These are phyloP conservation scores for Tetheella fluctuosa DNA, from an alignment of 2,888 invertebrate genomes.

Conservation along the genomic window DNA sequence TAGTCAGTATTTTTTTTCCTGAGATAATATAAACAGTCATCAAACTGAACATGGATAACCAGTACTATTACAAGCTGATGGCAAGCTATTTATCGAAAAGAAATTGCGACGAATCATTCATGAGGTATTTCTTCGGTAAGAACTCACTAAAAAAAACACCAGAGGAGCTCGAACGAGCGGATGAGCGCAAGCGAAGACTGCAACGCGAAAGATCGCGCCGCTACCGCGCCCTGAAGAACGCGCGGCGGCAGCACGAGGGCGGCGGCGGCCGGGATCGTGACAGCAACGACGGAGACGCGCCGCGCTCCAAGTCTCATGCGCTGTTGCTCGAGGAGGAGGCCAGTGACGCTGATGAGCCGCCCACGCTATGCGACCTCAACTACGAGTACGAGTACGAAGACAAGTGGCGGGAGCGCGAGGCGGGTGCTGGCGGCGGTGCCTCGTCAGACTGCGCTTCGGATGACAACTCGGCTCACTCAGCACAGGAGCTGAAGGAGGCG, in stretches of 20 bases:
- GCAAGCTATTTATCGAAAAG: slow-evolving; percentile 78
- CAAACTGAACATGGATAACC: slow-evolving; percentile 67
- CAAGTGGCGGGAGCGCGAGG: slow-evolving; percentile 66
- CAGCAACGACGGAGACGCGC: slow-evolving; percentile 48
- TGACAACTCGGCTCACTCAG: slow-evolving; percentile 74
- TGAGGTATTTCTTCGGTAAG: slow-evolving; percentile 80
- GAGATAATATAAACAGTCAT: slow-evolving; percentile 15
- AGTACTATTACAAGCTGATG: slow-evolving; percentile 80
- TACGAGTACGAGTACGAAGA: slow-evolving; percentile 73
- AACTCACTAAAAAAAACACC: slow-evolving; percentile 75
- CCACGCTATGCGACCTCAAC: slow-evolving; percentile 72
- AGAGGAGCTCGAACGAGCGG: slow-evolving; percentile 75
- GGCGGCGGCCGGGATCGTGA: slow-evolving; percentile 56
- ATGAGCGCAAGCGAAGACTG: slow-evolving; percentile 74
- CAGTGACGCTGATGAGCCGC: slow-evolving; percentile 76
- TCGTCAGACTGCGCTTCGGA: slow-evolving; percentile 75
- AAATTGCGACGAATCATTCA: slow-evolving; percentile 80
- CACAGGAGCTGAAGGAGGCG: slow-evolving; percentile 56
- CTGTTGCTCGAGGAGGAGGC: slow-evolving; percentile 63
- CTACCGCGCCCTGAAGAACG: slow-evolving; percentile 76
- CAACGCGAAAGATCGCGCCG: slow-evolving; percentile 75
- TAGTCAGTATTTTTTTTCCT: slow-evolving; percentile 20
- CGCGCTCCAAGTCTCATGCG: slow-evolving; percentile 56
- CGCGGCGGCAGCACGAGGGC: slow-evolving; percentile 73
- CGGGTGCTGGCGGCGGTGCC: slow-evolving; percentile 27